These are phyloP conservation scores for Apamea sordens DNA, from an alignment of 2,888 invertebrate genomes.

Conservation along the genomic window DNA sequence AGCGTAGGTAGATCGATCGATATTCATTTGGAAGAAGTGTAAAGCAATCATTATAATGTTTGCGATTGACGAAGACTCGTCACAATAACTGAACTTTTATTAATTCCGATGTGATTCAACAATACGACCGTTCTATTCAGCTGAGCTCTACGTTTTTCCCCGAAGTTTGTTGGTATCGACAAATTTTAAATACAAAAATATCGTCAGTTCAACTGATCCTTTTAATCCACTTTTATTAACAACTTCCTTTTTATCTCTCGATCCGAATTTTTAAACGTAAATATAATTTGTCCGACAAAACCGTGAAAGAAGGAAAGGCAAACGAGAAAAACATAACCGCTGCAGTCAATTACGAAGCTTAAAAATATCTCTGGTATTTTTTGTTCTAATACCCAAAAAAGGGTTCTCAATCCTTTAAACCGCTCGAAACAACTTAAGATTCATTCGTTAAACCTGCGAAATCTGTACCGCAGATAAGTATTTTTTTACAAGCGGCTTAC, in stretches of 20 bases:
- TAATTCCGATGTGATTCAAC: conserved; percentile 37
- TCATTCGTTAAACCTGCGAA: conserved; percentile 83
- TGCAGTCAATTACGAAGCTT: conserved; percentile 87
- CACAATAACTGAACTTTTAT: conserved; percentile 28
- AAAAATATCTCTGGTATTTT: conserved; percentile 86
- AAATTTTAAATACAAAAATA: conserved; percentile 68
- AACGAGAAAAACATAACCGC: conserved; percentile 76
- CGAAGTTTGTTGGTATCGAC: conserved; percentile 57
- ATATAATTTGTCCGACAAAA: conserved; percentile 79
- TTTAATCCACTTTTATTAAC: conserved; percentile 81
- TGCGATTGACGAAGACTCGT: conserved; percentile 15
- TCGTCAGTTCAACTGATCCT: conserved; percentile 73
- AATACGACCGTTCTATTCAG: conserved; percentile 7
- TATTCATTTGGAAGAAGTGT: conserved; percentile 24
- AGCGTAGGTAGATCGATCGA: not conserved
- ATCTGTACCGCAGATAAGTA: conserved; percentile 78
- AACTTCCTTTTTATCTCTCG: conserved; percentile 77
- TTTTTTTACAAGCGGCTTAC: conserved; percentile 83
- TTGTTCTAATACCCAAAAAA: conserved; percentile 81
- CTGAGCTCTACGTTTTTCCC: conserved; percentile 32
- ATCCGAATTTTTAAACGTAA: conserved; percentile 80
- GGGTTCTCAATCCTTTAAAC: conserved; percentile 86
- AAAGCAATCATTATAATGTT: conserved; percentile 25
- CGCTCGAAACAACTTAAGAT: conserved; percentile 86
- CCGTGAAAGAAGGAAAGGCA: conserved; percentile 74